Evolutionary conservation across 2,888 invertebrate genomes (phyloP), one percentile per base, ranked within the genome.

Genomic region (Chaitophorus viminalis): DNA sequence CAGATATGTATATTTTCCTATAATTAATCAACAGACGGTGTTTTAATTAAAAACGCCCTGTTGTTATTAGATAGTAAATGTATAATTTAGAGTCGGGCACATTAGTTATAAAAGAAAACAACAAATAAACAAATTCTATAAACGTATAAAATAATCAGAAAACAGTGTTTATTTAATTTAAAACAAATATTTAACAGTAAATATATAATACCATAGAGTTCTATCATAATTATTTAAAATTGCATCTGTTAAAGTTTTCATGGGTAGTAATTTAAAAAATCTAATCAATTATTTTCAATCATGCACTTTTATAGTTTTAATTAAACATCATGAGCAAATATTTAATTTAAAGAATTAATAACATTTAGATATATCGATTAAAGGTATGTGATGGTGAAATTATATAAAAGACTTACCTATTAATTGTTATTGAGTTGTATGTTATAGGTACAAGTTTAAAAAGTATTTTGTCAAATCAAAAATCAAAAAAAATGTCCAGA

Each of bases 151-250:
- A 5, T 25, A 77, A 54, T 31, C 31, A n/a, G 31, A 31, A 54
- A 77, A 39, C 77, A 54, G 52, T 77, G 31, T 77, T 54, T 5
- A 21, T 77, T 52, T 54, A 31, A 52, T 54, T 54, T 52, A 54
- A 77, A 77, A 77, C 5, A 77, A 77, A 52, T 54, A 77, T 77
- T 77, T 52, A 77, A 54, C 21, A 4, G 52, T 77, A 60, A 4
- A 52, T 52, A 76, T 46, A 17, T 31, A 77, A 21, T 31, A 5
- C 21, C 11, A 17, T 31, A 52, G 31, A 31, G 77, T 25, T 52
- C 21, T 77, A 77, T 54, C 77, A 77, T 77, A 52, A 77, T 39
- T n/a, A 5, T 54, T 77, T 77, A 54, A 54, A 77, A 77, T 77
- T 52, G 29, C 31, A 77, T 54, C 31, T 52, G 52, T 25, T 33